Evolutionary conservation across 2,113 vertebrate species (phyloP).

Genomic region (Terrapene triunguis): DNA sequence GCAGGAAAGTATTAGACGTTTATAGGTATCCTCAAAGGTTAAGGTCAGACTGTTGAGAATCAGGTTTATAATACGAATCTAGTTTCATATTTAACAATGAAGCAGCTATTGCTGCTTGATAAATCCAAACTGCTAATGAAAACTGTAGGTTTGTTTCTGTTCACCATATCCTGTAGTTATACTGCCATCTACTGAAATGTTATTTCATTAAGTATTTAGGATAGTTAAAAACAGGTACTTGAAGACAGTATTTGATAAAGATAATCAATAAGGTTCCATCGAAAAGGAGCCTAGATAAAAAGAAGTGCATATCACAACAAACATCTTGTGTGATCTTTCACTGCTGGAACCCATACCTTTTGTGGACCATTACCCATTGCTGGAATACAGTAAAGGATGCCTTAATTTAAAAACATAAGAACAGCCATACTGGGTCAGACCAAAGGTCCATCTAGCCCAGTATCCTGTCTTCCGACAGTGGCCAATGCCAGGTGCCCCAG

Average conservation of each 20-base stretch:
- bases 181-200: slow-evolving; percentile 61
- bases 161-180: neutral
- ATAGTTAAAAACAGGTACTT: neutral
- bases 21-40: neutral
- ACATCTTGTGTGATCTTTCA: neutral
- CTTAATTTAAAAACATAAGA: neutral
- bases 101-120: neutral
- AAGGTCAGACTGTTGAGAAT: neutral
- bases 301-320: neutral
- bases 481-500: no score
- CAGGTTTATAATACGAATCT: neutral
- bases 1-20: neutral
- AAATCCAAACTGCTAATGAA: neutral
- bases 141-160: neutral
- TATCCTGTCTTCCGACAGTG: no score
- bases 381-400: neutral
- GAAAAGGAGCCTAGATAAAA: neutral
- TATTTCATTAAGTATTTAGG: neutral
- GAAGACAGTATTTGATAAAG: neutral
- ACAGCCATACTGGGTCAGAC: no score
- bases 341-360: neutral
- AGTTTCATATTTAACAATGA: neutral
- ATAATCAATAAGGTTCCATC: neutral
- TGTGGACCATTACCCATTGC: neutral
- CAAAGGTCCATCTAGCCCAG: no score